Percentiles rank a stretch among this genome's conserved stretches.
Conservation (phyloP, 1,140 invertebrate species). For the Harlomillsia oculata region DNA sequence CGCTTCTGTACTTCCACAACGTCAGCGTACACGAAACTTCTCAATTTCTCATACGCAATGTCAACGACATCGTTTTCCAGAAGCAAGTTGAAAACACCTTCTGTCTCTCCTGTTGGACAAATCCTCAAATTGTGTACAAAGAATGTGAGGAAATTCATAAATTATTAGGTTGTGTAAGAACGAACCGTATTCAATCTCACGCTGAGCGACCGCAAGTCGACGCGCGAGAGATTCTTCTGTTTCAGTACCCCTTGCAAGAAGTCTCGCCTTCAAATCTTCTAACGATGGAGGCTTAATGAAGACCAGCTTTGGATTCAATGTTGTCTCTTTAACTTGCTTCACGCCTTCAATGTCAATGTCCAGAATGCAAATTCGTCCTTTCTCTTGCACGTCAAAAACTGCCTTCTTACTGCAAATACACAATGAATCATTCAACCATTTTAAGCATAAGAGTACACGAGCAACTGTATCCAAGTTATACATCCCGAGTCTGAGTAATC, state of each 20-base stretch:
- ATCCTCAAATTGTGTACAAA: neutral
- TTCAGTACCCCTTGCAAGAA: conserved; percentile 74
- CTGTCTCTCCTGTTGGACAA: neutral
- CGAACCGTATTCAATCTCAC: conserved; percentile 76
- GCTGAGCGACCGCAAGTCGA: conserved; percentile 59
- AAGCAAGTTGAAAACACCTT: conserved; percentile 76
- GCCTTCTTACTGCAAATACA: conserved; percentile 64
- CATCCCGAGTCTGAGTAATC: no score
- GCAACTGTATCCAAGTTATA: neutral
- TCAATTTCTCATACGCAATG: conserved; percentile 71
- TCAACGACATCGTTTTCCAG: conserved; percentile 87
- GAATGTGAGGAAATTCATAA: neutral
- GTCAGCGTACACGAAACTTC: conserved; percentile 55
- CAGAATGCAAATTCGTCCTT: conserved; percentile 81
- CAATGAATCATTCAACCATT: neutral
- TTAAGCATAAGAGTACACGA: neutral
- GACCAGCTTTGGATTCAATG: conserved; percentile 72
- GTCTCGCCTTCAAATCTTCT: conserved; percentile 63
- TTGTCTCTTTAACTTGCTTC: conserved; percentile 73
- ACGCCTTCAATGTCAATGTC: conserved; percentile 97
- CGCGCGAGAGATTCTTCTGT: conserved; percentile 70
- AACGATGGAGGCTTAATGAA: conserved; percentile 91
- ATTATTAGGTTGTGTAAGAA: neutral
- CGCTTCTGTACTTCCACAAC: conserved; percentile 39
- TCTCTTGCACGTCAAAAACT: conserved; percentile 64